phyloP scores from a whole-genome alignment of 2,113 vertebrate species.

The Ptychochromis oligacanthus region DNA sequence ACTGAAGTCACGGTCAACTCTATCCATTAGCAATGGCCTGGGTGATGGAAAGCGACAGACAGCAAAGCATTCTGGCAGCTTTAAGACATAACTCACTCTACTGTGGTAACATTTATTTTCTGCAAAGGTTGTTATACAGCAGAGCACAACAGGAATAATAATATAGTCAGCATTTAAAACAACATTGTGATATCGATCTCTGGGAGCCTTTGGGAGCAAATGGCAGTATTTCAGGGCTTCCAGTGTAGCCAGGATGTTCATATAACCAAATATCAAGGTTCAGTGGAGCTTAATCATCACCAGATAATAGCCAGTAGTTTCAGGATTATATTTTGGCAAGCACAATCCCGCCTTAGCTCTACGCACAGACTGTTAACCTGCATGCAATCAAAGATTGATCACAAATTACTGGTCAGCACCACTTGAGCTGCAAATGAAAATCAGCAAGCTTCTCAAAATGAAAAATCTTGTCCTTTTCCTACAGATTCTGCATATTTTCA shows the following conservation, averaged over 20 bases:
- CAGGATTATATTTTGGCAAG: not conserved
- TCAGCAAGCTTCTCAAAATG: no score
- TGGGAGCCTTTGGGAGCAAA: not conserved
- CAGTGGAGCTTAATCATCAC: not conserved
- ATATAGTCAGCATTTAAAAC: not conserved
- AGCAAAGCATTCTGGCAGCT: not conserved
- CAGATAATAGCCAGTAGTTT: not conserved
- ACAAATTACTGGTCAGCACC: no score
- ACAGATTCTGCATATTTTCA: no score
- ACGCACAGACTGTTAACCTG: not conserved
- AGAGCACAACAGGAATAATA: not conserved
- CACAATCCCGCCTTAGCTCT: no score
- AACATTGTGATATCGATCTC: not conserved
- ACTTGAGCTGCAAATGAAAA: no score
- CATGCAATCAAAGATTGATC: no score
- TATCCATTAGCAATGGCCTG: not conserved
- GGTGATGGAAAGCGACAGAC: not conserved
- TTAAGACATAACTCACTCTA: not conserved
- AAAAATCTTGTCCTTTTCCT: no score
- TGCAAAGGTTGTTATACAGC: not conserved
- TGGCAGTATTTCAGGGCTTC: not conserved
- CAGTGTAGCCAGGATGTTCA: not conserved
- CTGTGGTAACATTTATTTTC: not conserved
- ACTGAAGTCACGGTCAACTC: not conserved
- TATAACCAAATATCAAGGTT: not conserved